These are phyloP conservation scores for Sander lucioperca DNA, from an alignment of 2,113 vertebrate genomes.

Conservation along the genomic window DNA sequence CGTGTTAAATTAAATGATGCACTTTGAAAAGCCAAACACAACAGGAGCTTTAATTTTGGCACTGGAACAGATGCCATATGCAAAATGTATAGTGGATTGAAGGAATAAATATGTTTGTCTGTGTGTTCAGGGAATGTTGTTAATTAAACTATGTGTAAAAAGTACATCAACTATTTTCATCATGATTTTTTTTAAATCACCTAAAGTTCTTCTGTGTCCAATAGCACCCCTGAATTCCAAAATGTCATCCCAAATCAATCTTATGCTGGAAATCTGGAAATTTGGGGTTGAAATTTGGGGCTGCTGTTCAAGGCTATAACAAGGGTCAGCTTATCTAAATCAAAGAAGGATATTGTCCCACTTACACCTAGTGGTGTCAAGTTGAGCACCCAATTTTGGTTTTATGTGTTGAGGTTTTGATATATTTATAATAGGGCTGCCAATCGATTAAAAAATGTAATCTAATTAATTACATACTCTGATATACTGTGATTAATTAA, in stretches of 20 bases:
- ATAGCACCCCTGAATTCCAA: too few species aligned
- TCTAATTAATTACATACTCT: too few species aligned
- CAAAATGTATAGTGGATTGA: neutral
- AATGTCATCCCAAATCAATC: neutral
- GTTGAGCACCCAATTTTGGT: neutral
- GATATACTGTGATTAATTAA: too few species aligned
- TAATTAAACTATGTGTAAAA: neutral
- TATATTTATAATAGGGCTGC: too few species aligned
- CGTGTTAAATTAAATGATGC: constrained; percentile 26
- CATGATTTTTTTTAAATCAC: neutral
- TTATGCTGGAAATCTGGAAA: neutral
- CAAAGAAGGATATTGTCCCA: neutral
- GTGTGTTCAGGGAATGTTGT: neutral
- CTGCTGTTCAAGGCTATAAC: neutral
- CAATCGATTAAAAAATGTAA: too few species aligned
- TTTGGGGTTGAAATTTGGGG: neutral
- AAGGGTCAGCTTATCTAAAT: neutral
- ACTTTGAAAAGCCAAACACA: constrained; percentile 31
- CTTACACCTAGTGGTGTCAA: too few species aligned
- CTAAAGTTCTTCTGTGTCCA: too few species aligned
- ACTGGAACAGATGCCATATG: constrained; percentile 24
- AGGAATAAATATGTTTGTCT: neutral
- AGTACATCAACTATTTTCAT: neutral
- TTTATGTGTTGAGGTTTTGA: neutral
- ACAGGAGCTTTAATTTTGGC: constrained; percentile 7